Percentiles rank a stretch among this genome's conserved stretches.
These are phyloP conservation scores for Kradibia gibbosae DNA, from an alignment of 1,140 invertebrate species.

Conservation along the genomic window DNA sequence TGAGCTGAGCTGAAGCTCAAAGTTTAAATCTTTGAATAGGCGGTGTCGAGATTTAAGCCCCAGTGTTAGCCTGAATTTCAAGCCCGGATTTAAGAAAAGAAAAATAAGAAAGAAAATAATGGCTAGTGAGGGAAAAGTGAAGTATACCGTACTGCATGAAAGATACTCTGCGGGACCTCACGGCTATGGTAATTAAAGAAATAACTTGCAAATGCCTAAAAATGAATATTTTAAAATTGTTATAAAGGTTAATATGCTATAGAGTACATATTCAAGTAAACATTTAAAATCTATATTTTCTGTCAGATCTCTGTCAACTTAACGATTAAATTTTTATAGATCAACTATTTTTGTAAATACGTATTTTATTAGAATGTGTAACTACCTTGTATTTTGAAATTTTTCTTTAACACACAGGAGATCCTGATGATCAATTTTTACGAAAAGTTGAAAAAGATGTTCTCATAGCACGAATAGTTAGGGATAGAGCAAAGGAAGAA, in stretches of 20 bases:
- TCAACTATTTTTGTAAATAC: conserved; percentile 20
- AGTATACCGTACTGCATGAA: conserved; percentile 58
- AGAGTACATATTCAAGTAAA: too few relatives aligned
- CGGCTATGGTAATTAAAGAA: conserved; percentile 76
- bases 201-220: too few relatives aligned
- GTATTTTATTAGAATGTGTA: conserved; percentile 1
- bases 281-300: background rate
- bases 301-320: background rate
- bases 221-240: background rate
- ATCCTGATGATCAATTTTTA: conserved; percentile 86
- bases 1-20: too few relatives aligned
- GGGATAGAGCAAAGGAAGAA: conserved; percentile 83
- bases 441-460: conserved; percentile 89
- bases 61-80: too few relatives aligned
- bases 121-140: conserved; percentile 20
- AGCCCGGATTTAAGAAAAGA: too few relatives aligned
- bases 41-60: too few relatives aligned
- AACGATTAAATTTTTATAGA: background rate
- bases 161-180: conserved; percentile 73
- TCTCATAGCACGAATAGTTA: conserved; percentile 87
- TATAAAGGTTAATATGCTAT: background rate
- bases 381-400: conserved; percentile 1
- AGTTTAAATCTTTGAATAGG: too few relatives aligned
- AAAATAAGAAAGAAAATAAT: conserved; percentile 8
- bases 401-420: conserved; percentile 75